Evolutionary conservation across 2,888 invertebrate genomes (phyloP), one percentile per base, ranked within the genome.

Genomic region (Mantis religiosa): DNA sequence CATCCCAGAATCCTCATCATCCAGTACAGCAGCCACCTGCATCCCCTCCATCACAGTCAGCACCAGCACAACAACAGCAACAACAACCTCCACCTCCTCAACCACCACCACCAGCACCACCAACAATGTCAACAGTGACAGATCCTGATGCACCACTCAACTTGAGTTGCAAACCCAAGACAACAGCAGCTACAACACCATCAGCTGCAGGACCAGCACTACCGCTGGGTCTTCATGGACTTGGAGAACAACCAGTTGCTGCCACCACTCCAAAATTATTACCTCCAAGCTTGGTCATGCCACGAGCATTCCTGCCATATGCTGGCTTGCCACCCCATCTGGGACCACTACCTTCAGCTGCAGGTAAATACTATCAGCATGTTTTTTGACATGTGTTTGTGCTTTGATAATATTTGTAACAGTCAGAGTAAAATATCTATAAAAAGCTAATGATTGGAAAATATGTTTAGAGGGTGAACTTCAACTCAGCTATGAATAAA

Each of bases 101-200:
- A 25, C 88, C 86, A n/a, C 91, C 92, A 15, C 91, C 92, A 86
- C 91, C 92, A 28, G 82, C 88, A n/a, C 89, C 87, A 54, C 90
- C 71, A 81, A 71, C 90, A 30, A 90, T 89, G 54, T 91, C 89
- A 83, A 88, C 91, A 86, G 91, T 91, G 34, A 14, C 91, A 91
- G 96, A 97, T 93, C 96, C 96, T 0, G 98, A 98, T 92, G 95
- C 97, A 2, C 98, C 98, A 1, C 94, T 98, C 84, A 98, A 98
- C 93, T 95, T 98, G 88, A 96, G 96, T 92, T 71, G 54, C 54
- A 98, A 98, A 93, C 98, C 98, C 89, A 97, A 98, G 91, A 94
- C 91, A 88, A 91, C 90, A 83, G 88, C 89, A 83, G 89, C 87
- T 28, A 84, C 87, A 71, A 47, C 30, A 89, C 89, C 89, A 85